Conservation (phyloP, 2,113 vertebrate genomes). For the Spea multiplicata region DNA sequence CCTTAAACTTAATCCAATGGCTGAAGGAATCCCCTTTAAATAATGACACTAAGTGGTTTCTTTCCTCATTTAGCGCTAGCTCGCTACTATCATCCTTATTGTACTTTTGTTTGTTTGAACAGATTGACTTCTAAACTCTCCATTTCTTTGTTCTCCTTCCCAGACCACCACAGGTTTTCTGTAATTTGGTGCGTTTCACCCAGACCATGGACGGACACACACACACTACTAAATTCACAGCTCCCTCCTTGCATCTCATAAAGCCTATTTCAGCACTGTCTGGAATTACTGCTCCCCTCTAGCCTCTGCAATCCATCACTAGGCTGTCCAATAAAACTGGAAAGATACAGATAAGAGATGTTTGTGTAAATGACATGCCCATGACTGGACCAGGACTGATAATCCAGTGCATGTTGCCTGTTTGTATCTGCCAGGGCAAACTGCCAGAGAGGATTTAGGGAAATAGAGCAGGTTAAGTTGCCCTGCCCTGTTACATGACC, state of each 20-base stretch:
- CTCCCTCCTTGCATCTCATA: constrained; percentile 2
- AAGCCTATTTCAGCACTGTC: constrained; percentile 26
- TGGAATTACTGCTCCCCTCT: constrained; percentile 10
- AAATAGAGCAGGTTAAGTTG: constrained; percentile 23
- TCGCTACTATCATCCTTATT: constrained; percentile 34
- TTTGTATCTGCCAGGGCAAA: constrained; percentile 7
- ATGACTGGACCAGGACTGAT: not conserved
- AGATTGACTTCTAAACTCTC: constrained; percentile 33
- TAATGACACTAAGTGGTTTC: constrained; percentile 41
- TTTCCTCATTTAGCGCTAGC: constrained; percentile 11
- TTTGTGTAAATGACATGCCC: constrained; percentile 21
- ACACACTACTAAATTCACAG: constrained; percentile 23
- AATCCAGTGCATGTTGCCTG: not conserved
- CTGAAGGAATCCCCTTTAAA: constrained; percentile 22
- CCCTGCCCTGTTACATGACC: constrained; percentile 23
- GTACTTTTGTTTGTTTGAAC: constrained; percentile 45
- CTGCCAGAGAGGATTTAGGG: constrained; percentile 27
- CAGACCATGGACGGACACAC: constrained; percentile 35
- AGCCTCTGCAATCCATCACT: constrained; percentile 38
- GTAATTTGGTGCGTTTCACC: constrained; percentile 28
- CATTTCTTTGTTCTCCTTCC: constrained; percentile 42
- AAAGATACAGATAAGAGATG: constrained; percentile 29
- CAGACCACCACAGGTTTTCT: constrained; percentile 47
- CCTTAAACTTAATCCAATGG: constrained; percentile 18
- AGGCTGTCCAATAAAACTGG: constrained; percentile 42